Percentiles rank a stretch among this genome's conserved stretches.
These are phyloP conservation scores for Eurypyga helias DNA, from an alignment of 2,113 vertebrate species.

Conservation along the genomic window DNA sequence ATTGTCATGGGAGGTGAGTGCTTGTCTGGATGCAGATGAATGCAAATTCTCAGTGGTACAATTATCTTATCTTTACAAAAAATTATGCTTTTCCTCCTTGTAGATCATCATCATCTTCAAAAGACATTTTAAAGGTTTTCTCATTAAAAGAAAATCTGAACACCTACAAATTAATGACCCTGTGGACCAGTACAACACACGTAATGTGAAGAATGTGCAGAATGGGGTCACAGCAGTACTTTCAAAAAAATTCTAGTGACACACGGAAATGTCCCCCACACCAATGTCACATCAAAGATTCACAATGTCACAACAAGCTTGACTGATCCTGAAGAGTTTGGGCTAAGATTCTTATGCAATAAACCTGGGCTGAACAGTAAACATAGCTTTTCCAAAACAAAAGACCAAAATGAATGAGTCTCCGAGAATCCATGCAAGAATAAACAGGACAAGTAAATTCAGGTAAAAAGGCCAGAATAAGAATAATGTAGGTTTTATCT, in stretches of 20 bases:
- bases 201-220: neutral
- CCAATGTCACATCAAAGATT: neutral
- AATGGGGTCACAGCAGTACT: neutral
- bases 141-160: neutral
- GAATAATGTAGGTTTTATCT: neutral
- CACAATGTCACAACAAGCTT: neutral
- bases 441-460: neutral
- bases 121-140: neutral
- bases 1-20: neutral
- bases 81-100: neutral
- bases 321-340: neutral
- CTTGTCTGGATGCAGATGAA: neutral
- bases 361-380: neutral
- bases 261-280: neutral
- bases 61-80: neutral
- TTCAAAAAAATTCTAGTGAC: neutral
- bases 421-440: neutral
- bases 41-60: neutral
- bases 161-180: neutral
- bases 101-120: neutral
- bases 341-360: neutral
- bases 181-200: neutral
- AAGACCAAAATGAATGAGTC: neutral
- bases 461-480: neutral
- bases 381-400: neutral